Percentiles rank a stretch among this genome's conserved stretches.
Evolutionary conservation across 2,888 invertebrate genomes (phyloP).

Genomic region (Neoitamus cyanurus): DNA sequence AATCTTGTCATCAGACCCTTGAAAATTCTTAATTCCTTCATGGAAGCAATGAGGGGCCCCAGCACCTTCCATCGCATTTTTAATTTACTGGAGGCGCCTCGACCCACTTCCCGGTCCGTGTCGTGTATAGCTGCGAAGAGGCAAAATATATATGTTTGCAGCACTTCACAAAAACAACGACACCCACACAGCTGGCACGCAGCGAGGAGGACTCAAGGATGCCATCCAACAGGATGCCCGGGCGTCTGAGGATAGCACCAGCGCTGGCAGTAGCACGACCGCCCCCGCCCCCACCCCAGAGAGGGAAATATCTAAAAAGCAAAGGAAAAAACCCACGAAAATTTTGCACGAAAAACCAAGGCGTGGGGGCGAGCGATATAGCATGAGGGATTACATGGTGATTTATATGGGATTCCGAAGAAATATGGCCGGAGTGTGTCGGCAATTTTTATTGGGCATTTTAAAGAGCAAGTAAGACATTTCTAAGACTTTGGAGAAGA

Average conservation of each 20-base stretch:
- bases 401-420: conserved; percentile 68
- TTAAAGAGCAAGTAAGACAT: conserved; percentile 67
- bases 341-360: conserved; percentile 56
- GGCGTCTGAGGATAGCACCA: conserved; percentile 24
- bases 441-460: conserved; percentile 68
- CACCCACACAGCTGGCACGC: conserved; percentile 24
- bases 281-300: not conserved
- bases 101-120: not conserved
- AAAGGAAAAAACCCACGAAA: conserved; percentile 38
- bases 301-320: conserved; percentile 17
- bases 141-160: not conserved
- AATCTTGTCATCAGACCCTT: not conserved
- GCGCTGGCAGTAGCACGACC: not conserved
- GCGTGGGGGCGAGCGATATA: conserved; percentile 59
- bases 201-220: conserved; percentile 34
- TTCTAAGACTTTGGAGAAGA: conserved; percentile 53
- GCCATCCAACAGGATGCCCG: not conserved
- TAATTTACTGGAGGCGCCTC: conserved; percentile 28
- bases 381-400: conserved; percentile 68
- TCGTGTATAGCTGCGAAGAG: not conserved
- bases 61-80: conserved; percentile 21
- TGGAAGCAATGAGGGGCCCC: not conserved
- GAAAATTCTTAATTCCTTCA: conserved; percentile 12
- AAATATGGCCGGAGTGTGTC: conserved; percentile 68
- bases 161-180: not conserved